Evolutionary conservation across 2,888 invertebrate genomes (phyloP).

Genomic region (Sminthurides aquaticus): DNA sequence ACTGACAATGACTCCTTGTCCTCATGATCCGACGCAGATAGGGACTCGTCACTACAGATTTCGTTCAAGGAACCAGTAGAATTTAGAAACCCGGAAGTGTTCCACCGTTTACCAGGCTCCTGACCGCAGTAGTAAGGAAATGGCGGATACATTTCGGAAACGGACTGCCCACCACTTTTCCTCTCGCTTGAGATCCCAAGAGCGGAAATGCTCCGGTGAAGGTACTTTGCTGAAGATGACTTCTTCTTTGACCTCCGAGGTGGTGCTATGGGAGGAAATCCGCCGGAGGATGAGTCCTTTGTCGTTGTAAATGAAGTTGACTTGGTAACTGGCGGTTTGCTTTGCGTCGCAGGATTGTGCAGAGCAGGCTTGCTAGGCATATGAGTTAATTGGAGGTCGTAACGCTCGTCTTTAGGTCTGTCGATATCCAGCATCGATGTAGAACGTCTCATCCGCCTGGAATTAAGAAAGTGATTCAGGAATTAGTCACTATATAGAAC

Average conservation of each 20-base stretch:
- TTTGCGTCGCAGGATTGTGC: not conserved
- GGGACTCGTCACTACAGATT: not conserved
- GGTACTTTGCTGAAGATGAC: not conserved
- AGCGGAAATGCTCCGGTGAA: not conserved
- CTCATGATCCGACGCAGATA: not conserved
- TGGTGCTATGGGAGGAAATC: conserved; percentile 2
- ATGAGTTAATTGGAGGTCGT: not conserved
- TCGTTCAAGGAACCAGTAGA: not conserved
- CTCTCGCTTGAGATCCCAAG: conserved; percentile 19
- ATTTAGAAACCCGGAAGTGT: conserved; percentile 16
- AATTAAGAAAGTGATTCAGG: conserved; percentile 7
- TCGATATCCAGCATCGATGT: conserved; percentile 32
- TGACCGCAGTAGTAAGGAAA: not conserved
- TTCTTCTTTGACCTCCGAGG: conserved; percentile 4
- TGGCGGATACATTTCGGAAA: not conserved
- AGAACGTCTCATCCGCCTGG: conserved; percentile 35
- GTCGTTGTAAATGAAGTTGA: not conserved
- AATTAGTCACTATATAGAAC: too few relatives aligned
- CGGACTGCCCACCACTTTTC: conserved; percentile 4
- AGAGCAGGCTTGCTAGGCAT: not conserved
- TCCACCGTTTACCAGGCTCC: conserved; percentile 12
- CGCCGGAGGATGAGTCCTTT: not conserved
- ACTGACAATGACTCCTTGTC: not conserved
- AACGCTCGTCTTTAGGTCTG: not conserved
- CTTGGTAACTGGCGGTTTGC: not conserved